A percentile compares a stretch with the other conserved stretches of the same genome.
Evolutionary conservation across 2,888 invertebrate genomes (phyloP).

Genomic region (Eupithecia vulgata): DNA sequence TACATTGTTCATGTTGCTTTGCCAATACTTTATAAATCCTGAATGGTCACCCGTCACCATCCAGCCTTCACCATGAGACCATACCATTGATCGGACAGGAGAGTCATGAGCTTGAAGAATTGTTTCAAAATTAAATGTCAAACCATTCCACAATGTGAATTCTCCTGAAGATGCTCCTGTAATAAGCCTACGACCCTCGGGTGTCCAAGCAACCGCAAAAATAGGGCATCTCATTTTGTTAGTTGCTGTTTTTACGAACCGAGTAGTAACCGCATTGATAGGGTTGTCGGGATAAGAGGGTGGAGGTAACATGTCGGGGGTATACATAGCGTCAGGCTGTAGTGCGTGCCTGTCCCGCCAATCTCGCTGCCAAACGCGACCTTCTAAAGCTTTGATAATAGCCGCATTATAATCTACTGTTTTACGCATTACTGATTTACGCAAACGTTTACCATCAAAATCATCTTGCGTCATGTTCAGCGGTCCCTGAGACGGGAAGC

Average conservation of each 20-base stretch:
- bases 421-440: slow-evolving; percentile 98
- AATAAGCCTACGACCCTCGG: slow-evolving; percentile 98
- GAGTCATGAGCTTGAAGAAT: slow-evolving; percentile 99
- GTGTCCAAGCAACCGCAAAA: slow-evolving; percentile 99
- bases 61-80: slow-evolving; percentile 99
- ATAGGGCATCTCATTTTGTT: slow-evolving; percentile 99
- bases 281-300: slow-evolving; percentile 97
- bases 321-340: slow-evolving; percentile 98
- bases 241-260: slow-evolving; percentile 99
- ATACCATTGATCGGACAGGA: slow-evolving; percentile 99
- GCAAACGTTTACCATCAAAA: slow-evolving; percentile 97
- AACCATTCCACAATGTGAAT: slow-evolving; percentile 99
- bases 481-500: slow-evolving; percentile 80
- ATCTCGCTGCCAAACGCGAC: slow-evolving; percentile 97
- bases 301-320: slow-evolving; percentile 96
- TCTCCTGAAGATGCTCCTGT: slow-evolving; percentile 99
- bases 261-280: slow-evolving; percentile 96
- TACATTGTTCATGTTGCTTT: slow-evolving; percentile 99
- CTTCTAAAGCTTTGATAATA: slow-evolving; percentile 95
- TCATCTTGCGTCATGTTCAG: slow-evolving; percentile 93
- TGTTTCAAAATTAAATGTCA: slow-evolving; percentile 99
- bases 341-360: slow-evolving; percentile 93
- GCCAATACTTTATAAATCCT: slow-evolving; percentile 99
- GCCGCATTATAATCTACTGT: slow-evolving; percentile 99
- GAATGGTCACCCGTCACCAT: slow-evolving; percentile 99